These are phyloP conservation scores for Argyresthia albistria DNA, from an alignment of 2,888 invertebrate species.

Conservation along the genomic window DNA sequence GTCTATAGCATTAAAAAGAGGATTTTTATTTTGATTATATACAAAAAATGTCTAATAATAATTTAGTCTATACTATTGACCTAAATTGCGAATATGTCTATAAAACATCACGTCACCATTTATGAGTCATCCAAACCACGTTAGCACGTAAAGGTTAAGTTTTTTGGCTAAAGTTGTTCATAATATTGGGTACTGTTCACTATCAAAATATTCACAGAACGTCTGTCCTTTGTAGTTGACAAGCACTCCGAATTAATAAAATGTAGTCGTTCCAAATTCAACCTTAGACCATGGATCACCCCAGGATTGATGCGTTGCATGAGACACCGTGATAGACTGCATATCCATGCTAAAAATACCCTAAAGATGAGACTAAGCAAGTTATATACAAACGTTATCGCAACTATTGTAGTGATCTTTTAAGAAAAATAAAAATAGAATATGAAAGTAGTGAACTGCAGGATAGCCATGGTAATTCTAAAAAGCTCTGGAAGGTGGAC, in stretches of 20 bases:
- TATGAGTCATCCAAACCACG: too few relatives aligned
- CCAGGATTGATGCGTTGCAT: background rate
- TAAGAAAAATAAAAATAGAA: background rate
- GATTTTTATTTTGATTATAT: too few relatives aligned
- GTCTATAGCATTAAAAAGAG: too few relatives aligned
- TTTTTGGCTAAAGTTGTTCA: too few relatives aligned
- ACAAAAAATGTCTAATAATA: too few relatives aligned
- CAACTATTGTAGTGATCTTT: background rate
- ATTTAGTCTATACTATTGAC: too few relatives aligned
- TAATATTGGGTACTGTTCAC: too few relatives aligned
- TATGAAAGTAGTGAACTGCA: background rate
- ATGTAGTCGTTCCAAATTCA: background rate
- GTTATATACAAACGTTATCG: background rate
- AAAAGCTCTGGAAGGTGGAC: background rate
- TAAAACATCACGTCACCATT: too few relatives aligned
- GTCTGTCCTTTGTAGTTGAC: background rate
- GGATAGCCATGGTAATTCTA: background rate
- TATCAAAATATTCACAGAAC: background rate
- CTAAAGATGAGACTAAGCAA: background rate
- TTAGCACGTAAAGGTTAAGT: too few relatives aligned
- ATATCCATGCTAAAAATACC: background rate
- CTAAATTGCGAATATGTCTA: too few relatives aligned
- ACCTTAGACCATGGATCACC: background rate
- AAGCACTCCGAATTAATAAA: background rate
- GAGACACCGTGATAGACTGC: background rate